Conservation (phyloP, 2,113 vertebrate species). For the Pontoporia blainvillei region DNA sequence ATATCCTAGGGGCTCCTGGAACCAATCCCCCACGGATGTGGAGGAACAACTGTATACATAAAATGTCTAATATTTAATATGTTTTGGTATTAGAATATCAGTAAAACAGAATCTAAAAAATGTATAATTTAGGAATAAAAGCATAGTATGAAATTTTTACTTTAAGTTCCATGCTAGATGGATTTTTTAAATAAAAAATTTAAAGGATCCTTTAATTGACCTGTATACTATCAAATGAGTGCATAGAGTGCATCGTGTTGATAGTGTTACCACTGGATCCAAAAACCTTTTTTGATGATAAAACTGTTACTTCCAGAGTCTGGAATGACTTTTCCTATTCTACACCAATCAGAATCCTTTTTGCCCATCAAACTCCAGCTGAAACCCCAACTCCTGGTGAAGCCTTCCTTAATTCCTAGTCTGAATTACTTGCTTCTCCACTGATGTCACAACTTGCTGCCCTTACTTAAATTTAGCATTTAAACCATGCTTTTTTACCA, state of each 20-base stretch:
- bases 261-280: not conserved
- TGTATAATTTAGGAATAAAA: not conserved
- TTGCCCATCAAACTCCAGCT: not conserved
- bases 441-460: not conserved
- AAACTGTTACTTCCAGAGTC: conserved; percentile 1
- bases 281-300: not conserved
- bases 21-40: not conserved
- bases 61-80: conserved; percentile 29
- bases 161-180: not conserved
- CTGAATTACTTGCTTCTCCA: not conserved
- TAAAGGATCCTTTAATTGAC: conserved; percentile 24
- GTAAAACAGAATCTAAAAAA: not conserved
- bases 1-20: not conserved
- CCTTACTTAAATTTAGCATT: not conserved
- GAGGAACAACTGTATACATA: not conserved
- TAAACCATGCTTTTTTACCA: not conserved
- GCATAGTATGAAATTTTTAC: conserved; percentile 1
- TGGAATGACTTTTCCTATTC: not conserved
- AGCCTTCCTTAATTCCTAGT: not conserved
- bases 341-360: conserved; percentile 7
- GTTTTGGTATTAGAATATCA: not conserved
- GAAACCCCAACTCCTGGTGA: not conserved
- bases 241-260: not conserved
- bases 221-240: not conserved
- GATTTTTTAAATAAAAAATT: not conserved